phyloP scores from a whole-genome alignment of 2,113 vertebrate species.

The Aphelocoma coerulescens region DNA sequence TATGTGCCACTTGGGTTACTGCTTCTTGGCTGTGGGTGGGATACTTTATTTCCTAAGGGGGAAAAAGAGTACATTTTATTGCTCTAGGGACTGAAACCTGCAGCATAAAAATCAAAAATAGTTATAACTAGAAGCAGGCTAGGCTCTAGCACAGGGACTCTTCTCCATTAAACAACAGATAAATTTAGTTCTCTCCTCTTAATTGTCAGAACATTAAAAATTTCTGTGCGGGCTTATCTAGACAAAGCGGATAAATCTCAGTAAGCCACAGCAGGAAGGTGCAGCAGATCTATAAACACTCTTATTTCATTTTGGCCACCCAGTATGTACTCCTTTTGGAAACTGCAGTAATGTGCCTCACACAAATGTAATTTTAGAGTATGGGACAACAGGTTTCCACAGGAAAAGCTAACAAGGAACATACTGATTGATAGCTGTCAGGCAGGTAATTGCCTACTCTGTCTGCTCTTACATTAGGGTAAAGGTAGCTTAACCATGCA shows the following conservation, averaged over 20 bases:
- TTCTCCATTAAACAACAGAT: neutral
- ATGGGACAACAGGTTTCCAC: neutral
- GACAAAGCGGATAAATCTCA: neutral
- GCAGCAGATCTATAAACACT: neutral
- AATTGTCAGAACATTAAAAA: neutral
- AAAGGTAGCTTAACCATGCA: neutral
- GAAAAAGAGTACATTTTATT: slow-evolving; percentile 42
- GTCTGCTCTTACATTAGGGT: neutral
- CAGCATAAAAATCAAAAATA: neutral
- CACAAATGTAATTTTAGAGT: neutral
- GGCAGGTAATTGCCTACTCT: neutral
- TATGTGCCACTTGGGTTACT: slow-evolving; percentile 13
- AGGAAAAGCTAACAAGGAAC: neutral
- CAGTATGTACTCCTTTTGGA: neutral
- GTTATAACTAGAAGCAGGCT: neutral
- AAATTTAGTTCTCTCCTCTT: neutral
- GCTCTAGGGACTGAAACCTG: neutral
- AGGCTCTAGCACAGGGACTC: neutral
- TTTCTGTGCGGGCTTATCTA: neutral
- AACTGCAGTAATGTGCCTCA: neutral
- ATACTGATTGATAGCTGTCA: neutral
- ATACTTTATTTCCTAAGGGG: slow-evolving; percentile 21
- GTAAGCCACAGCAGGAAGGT: neutral
- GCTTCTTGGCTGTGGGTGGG: slow-evolving; percentile 17
- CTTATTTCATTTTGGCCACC: neutral